phyloP scores from a whole-genome alignment of 2,797 vertebrate species.

The Sebastes oblongus region DNA sequence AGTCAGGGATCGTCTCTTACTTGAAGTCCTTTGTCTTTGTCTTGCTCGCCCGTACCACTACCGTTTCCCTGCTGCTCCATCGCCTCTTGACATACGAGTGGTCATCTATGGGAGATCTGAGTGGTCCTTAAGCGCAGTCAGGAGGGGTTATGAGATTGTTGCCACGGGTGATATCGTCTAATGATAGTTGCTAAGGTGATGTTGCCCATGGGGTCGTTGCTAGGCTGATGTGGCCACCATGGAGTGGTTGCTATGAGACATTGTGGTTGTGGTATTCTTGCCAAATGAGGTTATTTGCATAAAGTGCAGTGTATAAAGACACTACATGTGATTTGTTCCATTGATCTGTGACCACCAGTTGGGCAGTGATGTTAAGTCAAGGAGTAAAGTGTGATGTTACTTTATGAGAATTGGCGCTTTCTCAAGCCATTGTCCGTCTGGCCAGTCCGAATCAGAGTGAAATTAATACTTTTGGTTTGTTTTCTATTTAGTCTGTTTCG shows the following conservation, averaged over 20 bases:
- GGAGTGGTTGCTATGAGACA: conserved; percentile 29
- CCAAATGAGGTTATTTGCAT: background rate
- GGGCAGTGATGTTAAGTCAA: background rate
- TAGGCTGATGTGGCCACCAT: conserved; percentile 26
- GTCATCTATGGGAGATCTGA: conserved; percentile 32
- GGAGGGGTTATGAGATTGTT: conserved; percentile 53
- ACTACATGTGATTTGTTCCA: background rate
- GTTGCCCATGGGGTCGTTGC: conserved; percentile 46
- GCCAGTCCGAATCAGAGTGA: no score
- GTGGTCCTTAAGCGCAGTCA: conserved; percentile 45
- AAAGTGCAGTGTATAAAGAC: background rate
- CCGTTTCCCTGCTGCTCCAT: conserved; percentile 6
- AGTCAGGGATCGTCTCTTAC: background rate
- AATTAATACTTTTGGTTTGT: no score
- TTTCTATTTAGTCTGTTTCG: no score
- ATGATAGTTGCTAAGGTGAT: conserved; percentile 64
- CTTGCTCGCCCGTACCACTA: background rate
- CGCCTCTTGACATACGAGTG: conserved; percentile 18
- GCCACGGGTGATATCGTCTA: conserved; percentile 48
- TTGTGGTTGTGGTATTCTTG: background rate
- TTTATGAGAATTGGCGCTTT: background rate
- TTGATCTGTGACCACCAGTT: conserved; percentile 14
- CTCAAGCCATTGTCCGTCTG: no score
- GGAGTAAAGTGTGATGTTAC: background rate
- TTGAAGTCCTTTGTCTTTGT: background rate